These are phyloP conservation scores for Microplitis demolitor DNA, from an alignment of 1,140 invertebrate species.

Conservation along the genomic window DNA sequence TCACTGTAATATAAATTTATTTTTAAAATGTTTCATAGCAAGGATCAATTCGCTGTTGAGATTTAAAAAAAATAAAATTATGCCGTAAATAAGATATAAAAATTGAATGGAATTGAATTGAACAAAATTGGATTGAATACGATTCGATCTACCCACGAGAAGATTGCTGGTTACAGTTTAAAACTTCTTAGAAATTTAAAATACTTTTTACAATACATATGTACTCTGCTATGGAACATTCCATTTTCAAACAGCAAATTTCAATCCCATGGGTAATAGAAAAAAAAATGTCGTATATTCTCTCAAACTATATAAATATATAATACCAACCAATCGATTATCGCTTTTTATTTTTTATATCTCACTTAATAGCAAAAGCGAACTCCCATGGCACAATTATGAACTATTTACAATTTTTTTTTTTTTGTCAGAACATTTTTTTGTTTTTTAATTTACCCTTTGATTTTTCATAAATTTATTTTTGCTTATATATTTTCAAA, in stretches of 20 bases:
- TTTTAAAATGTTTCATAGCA: background rate
- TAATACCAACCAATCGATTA: background rate
- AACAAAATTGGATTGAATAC: background rate
- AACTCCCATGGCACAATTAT: conserved; percentile 31
- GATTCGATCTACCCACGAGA: background rate
- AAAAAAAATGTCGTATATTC: background rate
- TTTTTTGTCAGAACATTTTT: conserved; percentile 24
- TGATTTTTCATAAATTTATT: conserved; percentile 28
- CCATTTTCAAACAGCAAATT: background rate
- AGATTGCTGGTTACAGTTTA: no score
- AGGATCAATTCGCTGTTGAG: background rate
- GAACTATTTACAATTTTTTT: conserved; percentile 47
- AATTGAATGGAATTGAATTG: background rate
- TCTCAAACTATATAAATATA: background rate
- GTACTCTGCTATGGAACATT: background rate
- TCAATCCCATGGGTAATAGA: no score
- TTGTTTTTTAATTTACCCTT: conserved; percentile 30
- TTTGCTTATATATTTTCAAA: background rate
- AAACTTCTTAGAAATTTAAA: no score
- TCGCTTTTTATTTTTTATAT: background rate
- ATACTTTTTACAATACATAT: no score
- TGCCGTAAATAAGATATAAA: background rate
- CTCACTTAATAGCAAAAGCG: background rate
- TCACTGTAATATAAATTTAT: background rate
- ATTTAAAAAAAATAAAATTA: background rate